A percentile compares a stretch with the other conserved stretches of the same genome.
phyloP scores from a whole-genome alignment of 1,140 invertebrate species.

The Probaryconus sp. region DNA sequence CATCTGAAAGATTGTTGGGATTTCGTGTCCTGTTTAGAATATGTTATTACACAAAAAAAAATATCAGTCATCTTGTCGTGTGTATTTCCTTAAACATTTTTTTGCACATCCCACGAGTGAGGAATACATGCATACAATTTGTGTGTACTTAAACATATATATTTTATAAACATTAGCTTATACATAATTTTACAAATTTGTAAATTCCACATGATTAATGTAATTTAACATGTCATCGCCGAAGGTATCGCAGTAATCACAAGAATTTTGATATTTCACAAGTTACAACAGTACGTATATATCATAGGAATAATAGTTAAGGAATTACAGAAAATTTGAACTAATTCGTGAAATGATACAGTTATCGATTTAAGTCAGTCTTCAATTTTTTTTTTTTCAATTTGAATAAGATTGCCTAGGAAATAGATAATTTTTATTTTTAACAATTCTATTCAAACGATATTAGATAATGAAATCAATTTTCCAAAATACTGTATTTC shows the following conservation, averaged over 20 bases:
- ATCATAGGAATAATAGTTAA: slow-evolving; percentile 14
- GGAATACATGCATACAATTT: too few species aligned
- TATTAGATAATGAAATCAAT: neutral
- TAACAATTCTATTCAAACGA: neutral
- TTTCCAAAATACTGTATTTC: neutral
- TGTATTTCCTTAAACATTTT: slow-evolving; percentile 29
- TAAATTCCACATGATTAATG: neutral
- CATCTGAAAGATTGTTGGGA: slow-evolving; percentile 33
- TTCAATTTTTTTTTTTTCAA: too few species aligned
- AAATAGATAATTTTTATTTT: too few species aligned
- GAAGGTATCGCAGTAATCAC: neutral
- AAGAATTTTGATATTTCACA: neutral
- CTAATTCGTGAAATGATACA: slow-evolving; percentile 24
- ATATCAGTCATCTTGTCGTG: slow-evolving; percentile 41
- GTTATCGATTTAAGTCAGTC: slow-evolving; percentile 17
- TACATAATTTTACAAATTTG: slow-evolving; percentile 4
- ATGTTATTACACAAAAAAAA: slow-evolving; percentile 30
- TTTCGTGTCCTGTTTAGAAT: slow-evolving; percentile 43
- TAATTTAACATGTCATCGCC: slow-evolving; percentile 1
- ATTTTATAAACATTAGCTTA: neutral
- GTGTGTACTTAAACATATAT: slow-evolving; percentile 6
- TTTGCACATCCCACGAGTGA: too few species aligned
- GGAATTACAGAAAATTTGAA: slow-evolving; percentile 7
- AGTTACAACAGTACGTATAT: slow-evolving; percentile 22
- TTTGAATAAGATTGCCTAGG: too few species aligned